phyloP scores from a whole-genome alignment of 2,888 invertebrate species.

The Campoplex capitator region DNA sequence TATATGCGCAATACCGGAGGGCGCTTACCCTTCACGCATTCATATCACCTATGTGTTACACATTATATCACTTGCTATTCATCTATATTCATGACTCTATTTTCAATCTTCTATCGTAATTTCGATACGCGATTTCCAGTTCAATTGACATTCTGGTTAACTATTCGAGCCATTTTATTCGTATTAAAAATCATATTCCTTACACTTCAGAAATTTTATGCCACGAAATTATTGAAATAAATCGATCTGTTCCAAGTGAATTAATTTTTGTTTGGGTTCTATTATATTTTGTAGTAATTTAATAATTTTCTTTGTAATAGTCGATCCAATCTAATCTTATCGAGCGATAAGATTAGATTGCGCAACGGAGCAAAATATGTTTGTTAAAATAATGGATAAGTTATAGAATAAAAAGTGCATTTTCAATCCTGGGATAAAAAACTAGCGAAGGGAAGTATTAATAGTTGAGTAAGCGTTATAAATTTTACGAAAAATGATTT shows the following conservation, averaged over 20 bases:
- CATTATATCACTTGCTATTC: constrained; percentile 14
- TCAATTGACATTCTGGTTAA: not conserved
- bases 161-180: not conserved
- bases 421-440: not conserved
- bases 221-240: not conserved
- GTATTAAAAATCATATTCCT: not conserved
- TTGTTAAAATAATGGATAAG: not conserved
- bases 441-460: not conserved
- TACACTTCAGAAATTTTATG: not conserved
- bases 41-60: constrained; percentile 1
- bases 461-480: not conserved
- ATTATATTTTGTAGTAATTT: not conserved
- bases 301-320: not conserved
- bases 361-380: not conserved
- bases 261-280: not conserved
- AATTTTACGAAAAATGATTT: constrained; percentile 10
- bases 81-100: constrained; percentile 16
- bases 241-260: not conserved
- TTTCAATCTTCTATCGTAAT: constrained; percentile 8
- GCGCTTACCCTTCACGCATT: constrained; percentile 28
- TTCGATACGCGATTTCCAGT: not conserved
- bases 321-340: not conserved
- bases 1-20: not conserved
- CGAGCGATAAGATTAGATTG: not conserved
- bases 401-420: not conserved